Base-by-base conservation (phyloP, 2,113 vertebrate species). In the Podarcis muralis region DNA sequence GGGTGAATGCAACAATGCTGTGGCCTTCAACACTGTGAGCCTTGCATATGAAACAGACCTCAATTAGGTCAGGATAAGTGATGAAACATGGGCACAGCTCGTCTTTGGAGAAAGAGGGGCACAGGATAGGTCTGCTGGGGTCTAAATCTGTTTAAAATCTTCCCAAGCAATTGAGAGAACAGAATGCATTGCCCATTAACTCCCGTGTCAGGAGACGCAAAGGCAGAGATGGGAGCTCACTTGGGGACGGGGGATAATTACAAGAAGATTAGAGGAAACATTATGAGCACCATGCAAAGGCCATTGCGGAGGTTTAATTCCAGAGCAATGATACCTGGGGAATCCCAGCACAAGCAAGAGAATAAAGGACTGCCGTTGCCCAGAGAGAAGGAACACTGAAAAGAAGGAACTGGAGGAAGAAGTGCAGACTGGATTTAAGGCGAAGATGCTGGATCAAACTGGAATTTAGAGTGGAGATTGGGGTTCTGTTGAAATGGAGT, bases 171-270 rank as follows among this genome's bases (percentile, higher is more conserved):
- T n/a, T 12, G 35, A 48, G 32, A 83, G 85, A 89, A 68, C 74
- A 75, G 4, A 18, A 25, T 35, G 30, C 40, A 69, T 32, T 86
- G 27, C 25, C 25, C 1, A 0, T 53, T 23, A 88, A 87, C 85
- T 66, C 81, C 18, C 40, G 89, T 90, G 92, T 74, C 87, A 69
- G 75, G 62, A 83, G 71, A 89, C 83, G 11, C 40, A 8, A 48
- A 90, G 53, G 76, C 20, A 62, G 72, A 5, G 23, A 65, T 7
- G 23, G 59, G 40, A 86, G 32, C 37, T 4, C n/a, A n/a, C 23
- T 30, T 59, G 84, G 86, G 68, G 35, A 89, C 48, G 32, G 75
- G 92, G 79, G 88, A 2, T 84, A 74, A 81, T 89, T 90, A 62
- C 79, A 43, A 62, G 25, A 87, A 23, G 43, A 66, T 86, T 77